A percentile compares a stretch with the other conserved stretches of the same genome.
Evolutionary conservation across 2,888 invertebrate genomes (phyloP).

Genomic region (Dendrolimus houi): DNA sequence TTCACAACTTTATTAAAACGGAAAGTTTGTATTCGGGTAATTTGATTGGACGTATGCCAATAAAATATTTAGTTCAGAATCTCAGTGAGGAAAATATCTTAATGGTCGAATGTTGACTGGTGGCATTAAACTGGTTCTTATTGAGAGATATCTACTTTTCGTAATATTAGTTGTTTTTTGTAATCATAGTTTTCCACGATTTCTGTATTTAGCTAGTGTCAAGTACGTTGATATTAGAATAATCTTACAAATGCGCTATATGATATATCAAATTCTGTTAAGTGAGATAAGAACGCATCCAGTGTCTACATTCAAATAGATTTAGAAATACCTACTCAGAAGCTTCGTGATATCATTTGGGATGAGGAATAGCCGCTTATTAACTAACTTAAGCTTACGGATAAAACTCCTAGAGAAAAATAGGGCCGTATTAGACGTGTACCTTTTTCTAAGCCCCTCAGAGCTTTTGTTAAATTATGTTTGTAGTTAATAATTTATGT

Average conservation of each 20-base stretch:
- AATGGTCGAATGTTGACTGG: conserved; percentile 2
- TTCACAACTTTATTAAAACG: conserved; percentile 9
- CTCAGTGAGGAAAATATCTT: conserved; percentile 5
- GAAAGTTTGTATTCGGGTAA: conserved; percentile 5
- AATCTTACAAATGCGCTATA: too few species aligned
- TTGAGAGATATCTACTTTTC: background rate
- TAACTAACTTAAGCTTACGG: background rate
- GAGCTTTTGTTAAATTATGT: conserved; percentile 9
- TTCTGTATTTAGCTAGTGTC: too few species aligned
- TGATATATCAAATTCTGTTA: too few species aligned
- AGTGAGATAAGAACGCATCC: too few species aligned
- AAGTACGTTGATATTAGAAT: too few species aligned
- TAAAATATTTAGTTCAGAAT: conserved; percentile 5
- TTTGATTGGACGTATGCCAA: conserved; percentile 14
- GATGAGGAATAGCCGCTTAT: background rate
- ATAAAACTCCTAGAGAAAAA: background rate
- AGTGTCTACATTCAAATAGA: too few species aligned
- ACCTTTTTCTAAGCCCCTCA: background rate
- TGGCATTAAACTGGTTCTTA: background rate
- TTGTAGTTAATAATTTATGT: conserved; percentile 10
- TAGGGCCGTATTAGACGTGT: background rate
- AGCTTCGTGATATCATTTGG: background rate
- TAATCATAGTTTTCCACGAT: too few species aligned
- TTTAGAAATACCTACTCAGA: too few species aligned
- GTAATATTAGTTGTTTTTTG: too few species aligned